Base-by-base conservation (phyloP, 1,140 invertebrate species). In the Drosophila prosaltans region DNA sequence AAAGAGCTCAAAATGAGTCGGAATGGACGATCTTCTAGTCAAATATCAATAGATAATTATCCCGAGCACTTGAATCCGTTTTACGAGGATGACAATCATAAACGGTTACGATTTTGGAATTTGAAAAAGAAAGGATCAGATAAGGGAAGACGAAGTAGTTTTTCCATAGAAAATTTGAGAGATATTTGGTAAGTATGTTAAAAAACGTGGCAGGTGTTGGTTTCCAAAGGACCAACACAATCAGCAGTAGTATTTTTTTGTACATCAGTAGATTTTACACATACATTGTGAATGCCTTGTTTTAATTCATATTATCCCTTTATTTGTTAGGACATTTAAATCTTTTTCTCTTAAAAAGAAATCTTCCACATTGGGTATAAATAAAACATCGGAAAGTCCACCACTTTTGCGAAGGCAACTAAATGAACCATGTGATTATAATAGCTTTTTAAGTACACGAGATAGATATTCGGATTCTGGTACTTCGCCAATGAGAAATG, bases 51-150 rank as follows among this genome's bases (percentile, higher is more conserved):
- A 75, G 93, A 95, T 90, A 94, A 95, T 90, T 96, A 96, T 91
- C 95, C 95, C 21, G 95, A 95, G 83, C 95, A 95, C 84, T 92
- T 96, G 43, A 95, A 96, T 92, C 95, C 95, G 3, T 96, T 96
- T 91, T 93, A 94, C 69, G 95, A 96, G 69, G 95, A 95, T 54
- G 93, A 95, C 70, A 93, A 95, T 74, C 94, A 94, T 70, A 94
- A 93, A 68, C 93, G 93, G 69, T 93, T 94, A 36, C 80, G 94
- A 32, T 94, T 94, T 81, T 94, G 93, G 93, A 93, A 93, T 83
- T 93, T 67, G 91, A 92, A 26, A 78, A 91, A 81, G 65, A 71
- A 80, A 51, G 0, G 7, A 5, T 51, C 45, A 11, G 65, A 75
- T 58, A 69, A 78, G 24, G 91, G 85, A 24, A 92, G 93, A 67